Conservation (phyloP, 2,888 invertebrate species). For the Campaea margaritaria region DNA sequence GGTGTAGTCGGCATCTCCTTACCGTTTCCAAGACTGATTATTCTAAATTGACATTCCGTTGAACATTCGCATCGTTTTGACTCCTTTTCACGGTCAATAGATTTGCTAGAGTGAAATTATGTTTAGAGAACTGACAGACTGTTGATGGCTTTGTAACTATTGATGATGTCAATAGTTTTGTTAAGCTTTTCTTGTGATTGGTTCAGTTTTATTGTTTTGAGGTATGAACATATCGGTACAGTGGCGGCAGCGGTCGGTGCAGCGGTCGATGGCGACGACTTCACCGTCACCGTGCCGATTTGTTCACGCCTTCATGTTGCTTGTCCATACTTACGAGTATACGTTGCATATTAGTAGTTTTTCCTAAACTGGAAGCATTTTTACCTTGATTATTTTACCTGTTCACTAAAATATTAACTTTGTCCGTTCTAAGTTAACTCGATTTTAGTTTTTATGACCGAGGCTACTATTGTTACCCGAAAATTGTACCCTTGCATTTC, state of each 20-base stretch:
- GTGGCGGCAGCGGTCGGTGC: no score
- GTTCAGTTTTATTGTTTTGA: slow-evolving; percentile 38
- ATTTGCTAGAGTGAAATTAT: slow-evolving; percentile 59
- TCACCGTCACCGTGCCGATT: no score
- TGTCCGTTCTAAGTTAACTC: slow-evolving; percentile 67
- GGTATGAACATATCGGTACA: no score
- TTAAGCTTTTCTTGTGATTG: slow-evolving; percentile 60
- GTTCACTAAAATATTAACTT: slow-evolving; percentile 75
- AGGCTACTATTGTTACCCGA: slow-evolving; percentile 34
- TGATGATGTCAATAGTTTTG: slow-evolving; percentile 75
- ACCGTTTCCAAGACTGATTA: slow-evolving; percentile 82
- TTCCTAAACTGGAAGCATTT: slow-evolving; percentile 19
- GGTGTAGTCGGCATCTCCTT: slow-evolving; percentile 53
- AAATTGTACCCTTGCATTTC: slow-evolving; percentile 37
- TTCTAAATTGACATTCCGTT: slow-evolving; percentile 82
- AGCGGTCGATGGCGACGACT: no score
- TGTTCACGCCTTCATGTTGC: slow-evolving; percentile 14
- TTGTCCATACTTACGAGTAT: slow-evolving; percentile 25
- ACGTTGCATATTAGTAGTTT: slow-evolving; percentile 11
- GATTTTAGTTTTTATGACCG: slow-evolving; percentile 41
- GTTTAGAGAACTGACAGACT: slow-evolving; percentile 67
- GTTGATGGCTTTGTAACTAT: slow-evolving; percentile 72
- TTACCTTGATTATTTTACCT: slow-evolving; percentile 28
- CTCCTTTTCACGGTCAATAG: slow-evolving; percentile 50
- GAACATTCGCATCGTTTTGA: slow-evolving; percentile 52